Conservation (phyloP, 2,113 vertebrate genomes). For the Pollachius pollachius region DNA sequence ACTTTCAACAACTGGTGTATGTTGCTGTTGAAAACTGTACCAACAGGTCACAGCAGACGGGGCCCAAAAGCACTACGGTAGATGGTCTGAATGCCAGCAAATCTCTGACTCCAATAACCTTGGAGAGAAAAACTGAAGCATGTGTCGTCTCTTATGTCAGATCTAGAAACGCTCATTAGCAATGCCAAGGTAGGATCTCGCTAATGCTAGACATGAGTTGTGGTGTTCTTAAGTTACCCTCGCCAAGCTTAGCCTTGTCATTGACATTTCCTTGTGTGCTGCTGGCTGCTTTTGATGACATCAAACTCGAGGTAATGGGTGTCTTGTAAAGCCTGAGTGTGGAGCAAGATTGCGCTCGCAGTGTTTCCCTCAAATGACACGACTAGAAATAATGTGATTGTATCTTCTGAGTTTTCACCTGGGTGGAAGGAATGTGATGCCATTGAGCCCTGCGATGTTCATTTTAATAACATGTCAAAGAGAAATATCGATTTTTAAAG, state of each 20-base stretch:
- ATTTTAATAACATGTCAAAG: background rate
- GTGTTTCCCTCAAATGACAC: conserved; percentile 45
- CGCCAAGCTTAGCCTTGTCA: conserved; percentile 41
- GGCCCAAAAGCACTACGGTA: conserved; percentile 21
- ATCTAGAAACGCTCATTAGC: conserved; percentile 15
- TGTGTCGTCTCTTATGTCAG: conserved; percentile 9
- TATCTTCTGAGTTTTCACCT: conserved; percentile 72
- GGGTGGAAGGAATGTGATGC: conserved; percentile 57
- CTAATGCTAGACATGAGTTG: conserved; percentile 25
- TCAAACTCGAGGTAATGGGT: conserved; percentile 47
- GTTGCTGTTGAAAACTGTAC: background rate
- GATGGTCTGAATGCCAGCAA: conserved; percentile 32
- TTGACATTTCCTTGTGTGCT: conserved; percentile 65
- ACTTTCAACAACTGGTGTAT: background rate
- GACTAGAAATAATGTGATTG: conserved; percentile 63
- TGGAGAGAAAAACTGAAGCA: conserved; percentile 32
- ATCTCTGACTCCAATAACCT: conserved; percentile 34
- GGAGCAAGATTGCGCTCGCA: conserved; percentile 60
- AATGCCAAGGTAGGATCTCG: conserved; percentile 11
- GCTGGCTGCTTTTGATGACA: conserved; percentile 54
- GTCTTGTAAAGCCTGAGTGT: conserved; percentile 65
- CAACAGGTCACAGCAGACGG: conserved; percentile 12
- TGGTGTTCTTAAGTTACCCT: conserved; percentile 34
- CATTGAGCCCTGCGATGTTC: conserved; percentile 13
- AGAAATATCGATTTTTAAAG: background rate